phyloP scores from a whole-genome alignment of 2,113 vertebrate genomes.

The Crotalus viridis region DNA sequence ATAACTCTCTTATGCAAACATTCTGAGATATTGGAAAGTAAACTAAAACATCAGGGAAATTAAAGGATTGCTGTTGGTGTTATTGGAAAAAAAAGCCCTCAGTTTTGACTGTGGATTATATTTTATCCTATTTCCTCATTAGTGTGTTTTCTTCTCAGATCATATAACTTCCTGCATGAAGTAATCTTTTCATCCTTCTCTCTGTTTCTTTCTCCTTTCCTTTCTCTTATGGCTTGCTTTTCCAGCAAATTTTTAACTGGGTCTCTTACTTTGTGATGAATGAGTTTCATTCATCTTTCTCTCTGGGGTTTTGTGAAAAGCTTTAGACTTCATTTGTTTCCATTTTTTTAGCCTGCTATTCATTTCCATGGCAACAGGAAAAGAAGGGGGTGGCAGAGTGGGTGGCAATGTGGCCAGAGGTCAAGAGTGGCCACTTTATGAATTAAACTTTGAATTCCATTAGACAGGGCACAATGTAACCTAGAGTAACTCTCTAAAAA shows the following conservation, averaged over 20 bases:
- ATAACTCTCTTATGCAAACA: background rate
- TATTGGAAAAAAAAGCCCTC: background rate
- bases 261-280: constrained; percentile 75
- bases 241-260: constrained; percentile 60
- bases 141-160: constrained; percentile 55
- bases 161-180: constrained; percentile 57
- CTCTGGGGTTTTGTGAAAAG: constrained; percentile 72
- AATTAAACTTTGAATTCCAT: constrained; percentile 74
- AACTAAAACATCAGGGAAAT: constrained; percentile 3
- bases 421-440: constrained; percentile 79
- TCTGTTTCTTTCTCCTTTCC: constrained; percentile 42
- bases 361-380: constrained; percentile 77
- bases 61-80: background rate
- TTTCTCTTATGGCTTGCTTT: constrained; percentile 61
- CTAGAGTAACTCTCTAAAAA: constrained; percentile 71
- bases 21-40: background rate
- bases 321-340: constrained; percentile 75
- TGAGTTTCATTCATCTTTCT: constrained; percentile 80
- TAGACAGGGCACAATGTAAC: constrained; percentile 72
- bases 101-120: constrained; percentile 8
- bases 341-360: constrained; percentile 72
- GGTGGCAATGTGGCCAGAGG: constrained; percentile 72
- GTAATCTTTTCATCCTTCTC: constrained; percentile 54
- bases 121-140: constrained; percentile 33
- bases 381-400: constrained; percentile 66